These are phyloP conservation scores for Xiphias gladius DNA, from an alignment of 2,113 vertebrate species.

Conservation along the genomic window DNA sequence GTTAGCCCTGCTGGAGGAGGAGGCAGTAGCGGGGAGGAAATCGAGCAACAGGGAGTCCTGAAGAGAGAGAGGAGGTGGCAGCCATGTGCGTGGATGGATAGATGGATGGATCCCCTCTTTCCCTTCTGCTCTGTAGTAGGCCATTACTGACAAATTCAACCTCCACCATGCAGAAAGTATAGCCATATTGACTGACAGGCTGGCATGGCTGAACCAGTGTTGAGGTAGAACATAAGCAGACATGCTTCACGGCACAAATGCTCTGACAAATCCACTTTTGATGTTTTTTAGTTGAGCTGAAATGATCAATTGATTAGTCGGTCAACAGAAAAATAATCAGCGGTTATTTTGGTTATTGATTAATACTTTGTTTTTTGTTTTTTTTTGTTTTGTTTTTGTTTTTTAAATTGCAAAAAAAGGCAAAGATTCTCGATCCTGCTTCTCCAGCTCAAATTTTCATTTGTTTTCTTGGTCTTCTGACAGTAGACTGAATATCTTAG, in stretches of 20 bases:
- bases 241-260: slow-evolving; percentile 3
- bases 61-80: slow-evolving; percentile 32
- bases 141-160: slow-evolving; percentile 41
- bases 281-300: not conserved
- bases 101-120: slow-evolving; percentile 42
- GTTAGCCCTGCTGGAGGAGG: slow-evolving; percentile 60
- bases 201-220: not conserved
- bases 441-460: not conserved
- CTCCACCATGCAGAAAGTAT: slow-evolving; percentile 27
- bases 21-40: slow-evolving; percentile 37
- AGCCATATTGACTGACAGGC: slow-evolving; percentile 44
- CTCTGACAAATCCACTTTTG: not conserved
- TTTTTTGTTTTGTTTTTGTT: no score
- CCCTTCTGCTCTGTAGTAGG: slow-evolving; percentile 30
- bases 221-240: slow-evolving; percentile 21
- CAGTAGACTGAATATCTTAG: not conserved
- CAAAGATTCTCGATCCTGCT: not conserved
- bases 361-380: no score
- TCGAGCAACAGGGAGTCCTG: slow-evolving; percentile 63
- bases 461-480: not conserved
- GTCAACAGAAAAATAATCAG: not conserved
- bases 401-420: no score
- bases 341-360: not conserved
- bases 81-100: slow-evolving; percentile 16
- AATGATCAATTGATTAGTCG: not conserved